These are phyloP conservation scores for Schlechtendalia chinensis DNA, from an alignment of 1,140 invertebrate genomes.

Conservation along the genomic window DNA sequence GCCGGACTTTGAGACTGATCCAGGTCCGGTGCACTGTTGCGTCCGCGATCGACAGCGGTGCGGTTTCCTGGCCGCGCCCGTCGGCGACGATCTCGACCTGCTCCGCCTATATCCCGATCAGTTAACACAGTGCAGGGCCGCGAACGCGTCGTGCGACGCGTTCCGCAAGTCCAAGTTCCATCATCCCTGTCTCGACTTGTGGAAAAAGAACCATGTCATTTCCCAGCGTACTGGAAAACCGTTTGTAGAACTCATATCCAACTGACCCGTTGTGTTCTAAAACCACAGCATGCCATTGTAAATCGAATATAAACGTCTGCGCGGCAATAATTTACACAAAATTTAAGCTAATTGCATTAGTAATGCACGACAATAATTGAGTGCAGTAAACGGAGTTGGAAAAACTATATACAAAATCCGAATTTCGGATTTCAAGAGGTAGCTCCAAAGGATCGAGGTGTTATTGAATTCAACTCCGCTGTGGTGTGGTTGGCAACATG, in stretches of 20 bases:
- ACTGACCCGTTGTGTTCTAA: background rate
- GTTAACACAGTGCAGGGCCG: background rate
- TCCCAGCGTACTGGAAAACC: background rate
- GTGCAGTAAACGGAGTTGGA: too few species aligned
- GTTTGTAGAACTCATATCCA: background rate
- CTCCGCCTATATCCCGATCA: background rate
- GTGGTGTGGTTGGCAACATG: too few species aligned
- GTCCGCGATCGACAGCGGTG: constrained; percentile 16
- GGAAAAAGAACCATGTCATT: background rate
- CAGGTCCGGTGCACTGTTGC: constrained; percentile 29
- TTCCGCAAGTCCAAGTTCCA: constrained; percentile 7
- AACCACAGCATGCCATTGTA: too few species aligned
- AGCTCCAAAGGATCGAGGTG: too few species aligned
- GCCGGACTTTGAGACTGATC: constrained; percentile 28
- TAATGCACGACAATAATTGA: too few species aligned
- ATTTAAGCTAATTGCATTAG: too few species aligned
- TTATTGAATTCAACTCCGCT: too few species aligned
- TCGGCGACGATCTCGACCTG: constrained; percentile 57
- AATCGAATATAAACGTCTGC: too few species aligned
- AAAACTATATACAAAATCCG: too few species aligned
- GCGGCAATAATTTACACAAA: too few species aligned
- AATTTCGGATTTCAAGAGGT: too few species aligned
- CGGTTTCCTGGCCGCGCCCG: constrained; percentile 30
- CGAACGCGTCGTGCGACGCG: background rate
- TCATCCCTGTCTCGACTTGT: constrained; percentile 11